Conservation (phyloP, 2,888 invertebrate genomes). For the Azorinus chamasolen region DNA sequence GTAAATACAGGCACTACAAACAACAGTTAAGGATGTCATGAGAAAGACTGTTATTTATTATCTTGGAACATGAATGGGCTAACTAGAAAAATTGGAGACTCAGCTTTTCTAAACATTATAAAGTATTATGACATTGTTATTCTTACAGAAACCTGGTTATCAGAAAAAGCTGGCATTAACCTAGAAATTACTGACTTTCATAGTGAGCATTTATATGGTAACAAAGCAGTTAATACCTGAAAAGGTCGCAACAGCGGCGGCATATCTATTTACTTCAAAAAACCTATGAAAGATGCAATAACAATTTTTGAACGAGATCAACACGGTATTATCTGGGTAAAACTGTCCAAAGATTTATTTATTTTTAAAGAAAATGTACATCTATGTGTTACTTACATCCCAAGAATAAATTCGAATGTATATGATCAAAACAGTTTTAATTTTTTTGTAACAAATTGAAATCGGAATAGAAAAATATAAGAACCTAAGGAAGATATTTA, state of each 20-base stretch:
- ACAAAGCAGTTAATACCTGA: not conserved
- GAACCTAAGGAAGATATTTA: too few species aligned
- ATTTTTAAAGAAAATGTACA: too few species aligned
- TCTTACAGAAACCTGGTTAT: constrained; percentile 12
- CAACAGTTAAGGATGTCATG: constrained; percentile 6
- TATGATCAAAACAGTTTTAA: too few species aligned
- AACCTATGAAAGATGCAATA: not conserved
- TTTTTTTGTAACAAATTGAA: too few species aligned
- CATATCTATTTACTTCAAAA: too few species aligned
- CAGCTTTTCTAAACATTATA: not conserved
- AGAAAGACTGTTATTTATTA: not conserved
- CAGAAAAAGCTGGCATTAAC: not conserved
- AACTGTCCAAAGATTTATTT: too few species aligned
- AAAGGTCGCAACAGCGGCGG: constrained; percentile 10
- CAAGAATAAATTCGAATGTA: too few species aligned
- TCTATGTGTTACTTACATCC: too few species aligned
- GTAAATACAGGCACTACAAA: not conserved
- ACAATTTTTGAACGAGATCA: constrained; percentile 2
- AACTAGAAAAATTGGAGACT: not conserved
- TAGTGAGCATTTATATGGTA: constrained; percentile 6
- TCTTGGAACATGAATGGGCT: constrained; percentile 19
- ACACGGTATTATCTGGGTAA: constrained; percentile 9
- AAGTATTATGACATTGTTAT: constrained; percentile 2
- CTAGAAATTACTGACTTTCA: not conserved
- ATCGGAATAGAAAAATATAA: too few species aligned